Evolutionary conservation across 2,113 vertebrate genomes (phyloP).

Genomic region (Atlantisia rogersi): DNA sequence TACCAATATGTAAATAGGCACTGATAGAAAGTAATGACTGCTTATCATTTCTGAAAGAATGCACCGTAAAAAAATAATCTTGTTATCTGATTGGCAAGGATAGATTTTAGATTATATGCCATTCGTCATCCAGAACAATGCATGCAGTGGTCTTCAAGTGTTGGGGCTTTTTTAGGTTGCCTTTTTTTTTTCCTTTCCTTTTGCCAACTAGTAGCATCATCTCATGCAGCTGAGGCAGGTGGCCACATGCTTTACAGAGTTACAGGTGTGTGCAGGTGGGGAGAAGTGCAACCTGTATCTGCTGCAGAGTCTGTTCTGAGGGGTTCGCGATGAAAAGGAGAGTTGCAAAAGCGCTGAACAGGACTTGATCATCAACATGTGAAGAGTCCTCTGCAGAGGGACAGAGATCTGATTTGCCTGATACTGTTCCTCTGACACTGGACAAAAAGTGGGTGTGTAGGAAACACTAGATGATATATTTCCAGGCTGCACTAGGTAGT

Average conservation of each 20-base stretch:
- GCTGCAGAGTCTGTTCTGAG: background rate
- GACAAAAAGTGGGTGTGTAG: background rate
- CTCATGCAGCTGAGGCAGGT: background rate
- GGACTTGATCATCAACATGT: background rate
- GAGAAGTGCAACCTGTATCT: background rate
- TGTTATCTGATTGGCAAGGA: background rate
- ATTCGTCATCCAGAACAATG: background rate
- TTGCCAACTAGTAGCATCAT: too few species aligned
- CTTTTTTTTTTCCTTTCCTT: background rate
- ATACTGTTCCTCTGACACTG: background rate
- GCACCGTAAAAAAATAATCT: background rate
- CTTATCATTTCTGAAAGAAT: background rate
- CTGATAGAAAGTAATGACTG: background rate
- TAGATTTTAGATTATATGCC: background rate
- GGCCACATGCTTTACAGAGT: background rate
- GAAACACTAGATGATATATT: background rate
- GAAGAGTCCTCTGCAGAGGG: background rate
- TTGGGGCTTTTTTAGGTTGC: background rate
- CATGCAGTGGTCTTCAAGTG: background rate
- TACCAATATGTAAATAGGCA: background rate
- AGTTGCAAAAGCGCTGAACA: background rate
- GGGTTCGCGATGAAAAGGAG: background rate
- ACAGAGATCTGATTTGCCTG: background rate
- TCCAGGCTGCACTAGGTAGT: background rate
- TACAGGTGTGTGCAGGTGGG: background rate